Percentiles rank a stretch among this genome's conserved stretches.
These are phyloP conservation scores for Haliclona indistincta DNA, from an alignment of 37 sponge, comb jelly and placozoan species.

Conservation along the genomic window DNA sequence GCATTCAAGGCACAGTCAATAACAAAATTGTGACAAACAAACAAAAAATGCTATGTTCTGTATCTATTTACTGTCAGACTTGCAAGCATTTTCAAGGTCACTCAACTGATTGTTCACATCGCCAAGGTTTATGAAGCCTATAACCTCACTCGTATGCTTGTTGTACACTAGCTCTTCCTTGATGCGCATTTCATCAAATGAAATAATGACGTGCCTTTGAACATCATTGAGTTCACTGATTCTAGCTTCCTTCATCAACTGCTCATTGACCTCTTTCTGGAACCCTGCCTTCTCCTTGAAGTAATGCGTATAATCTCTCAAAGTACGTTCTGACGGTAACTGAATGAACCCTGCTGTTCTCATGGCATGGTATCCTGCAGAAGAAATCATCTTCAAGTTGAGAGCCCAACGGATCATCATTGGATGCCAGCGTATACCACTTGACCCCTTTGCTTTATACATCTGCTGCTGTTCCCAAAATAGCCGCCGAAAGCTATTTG, in stretches of 20 bases:
- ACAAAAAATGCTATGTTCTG: too few species aligned
- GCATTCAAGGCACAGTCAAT: too few species aligned
- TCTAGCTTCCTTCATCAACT: slow-evolving; percentile 22
- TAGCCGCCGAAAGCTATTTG: slow-evolving; percentile 35
- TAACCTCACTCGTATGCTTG: slow-evolving; percentile 28
- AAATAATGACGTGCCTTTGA: slow-evolving; percentile 16
- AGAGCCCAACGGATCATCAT: slow-evolving; percentile 19
- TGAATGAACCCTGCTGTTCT: slow-evolving; percentile 22
- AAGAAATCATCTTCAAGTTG: slow-evolving; percentile 33
- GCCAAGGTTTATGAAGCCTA: slow-evolving; percentile 35
- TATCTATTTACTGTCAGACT: too few species aligned
- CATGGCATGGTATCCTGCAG: slow-evolving; percentile 40
- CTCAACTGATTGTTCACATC: slow-evolving; percentile 32
- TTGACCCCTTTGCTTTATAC: neutral
- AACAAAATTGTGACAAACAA: too few species aligned
- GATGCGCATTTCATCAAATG: slow-evolving; percentile 32
- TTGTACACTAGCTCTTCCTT: slow-evolving; percentile 51
- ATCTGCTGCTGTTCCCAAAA: slow-evolving; percentile 47
- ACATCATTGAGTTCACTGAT: slow-evolving; percentile 7
- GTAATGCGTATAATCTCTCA: slow-evolving; percentile 43
- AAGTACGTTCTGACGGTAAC: slow-evolving; percentile 59
- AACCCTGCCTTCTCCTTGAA: slow-evolving; percentile 19
- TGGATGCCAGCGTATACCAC: slow-evolving; percentile 43
- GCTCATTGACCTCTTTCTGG: slow-evolving; percentile 29
- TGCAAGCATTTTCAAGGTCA: too few species aligned